These are phyloP conservation scores for Saguinus midas DNA, from an alignment of 2,113 vertebrate species.

Conservation along the genomic window DNA sequence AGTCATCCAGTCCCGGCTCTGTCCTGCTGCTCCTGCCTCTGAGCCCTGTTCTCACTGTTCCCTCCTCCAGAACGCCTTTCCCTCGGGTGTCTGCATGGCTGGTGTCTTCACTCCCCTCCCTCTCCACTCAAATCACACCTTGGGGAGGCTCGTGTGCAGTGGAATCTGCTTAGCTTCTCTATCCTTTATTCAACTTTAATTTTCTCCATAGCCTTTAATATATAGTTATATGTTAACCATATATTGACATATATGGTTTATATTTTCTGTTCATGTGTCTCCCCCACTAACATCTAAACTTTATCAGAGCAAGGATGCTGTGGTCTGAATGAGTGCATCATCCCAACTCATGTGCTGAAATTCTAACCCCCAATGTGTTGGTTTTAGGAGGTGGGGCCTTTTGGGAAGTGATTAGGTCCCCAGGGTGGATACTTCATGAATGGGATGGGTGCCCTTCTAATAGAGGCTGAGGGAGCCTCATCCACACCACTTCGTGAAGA, in stretches of 20 bases:
- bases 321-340: neutral
- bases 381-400: neutral
- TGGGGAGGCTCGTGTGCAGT: rapidly evolving
- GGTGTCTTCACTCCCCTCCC: rapidly evolving
- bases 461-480: neutral
- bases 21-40: neutral
- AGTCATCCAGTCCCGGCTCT: neutral
- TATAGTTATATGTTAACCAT: no score
- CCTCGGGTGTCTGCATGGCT: neutral
- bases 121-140: neutral
- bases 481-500: neutral
- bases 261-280: no score
- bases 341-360: neutral
- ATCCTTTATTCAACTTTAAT: neutral
- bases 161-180: neutral
- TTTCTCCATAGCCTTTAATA: neutral
- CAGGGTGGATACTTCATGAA: neutral
- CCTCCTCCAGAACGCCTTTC: neutral
- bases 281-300: rapidly evolving
- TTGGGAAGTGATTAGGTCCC: no score
- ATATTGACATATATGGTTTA: no score
- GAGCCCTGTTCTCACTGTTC: neutral
- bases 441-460: no score
- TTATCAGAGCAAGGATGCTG: neutral
- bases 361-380: neutral